phyloP scores from a whole-genome alignment of 2,888 invertebrate genomes.

The Therioaphis trifolii region DNA sequence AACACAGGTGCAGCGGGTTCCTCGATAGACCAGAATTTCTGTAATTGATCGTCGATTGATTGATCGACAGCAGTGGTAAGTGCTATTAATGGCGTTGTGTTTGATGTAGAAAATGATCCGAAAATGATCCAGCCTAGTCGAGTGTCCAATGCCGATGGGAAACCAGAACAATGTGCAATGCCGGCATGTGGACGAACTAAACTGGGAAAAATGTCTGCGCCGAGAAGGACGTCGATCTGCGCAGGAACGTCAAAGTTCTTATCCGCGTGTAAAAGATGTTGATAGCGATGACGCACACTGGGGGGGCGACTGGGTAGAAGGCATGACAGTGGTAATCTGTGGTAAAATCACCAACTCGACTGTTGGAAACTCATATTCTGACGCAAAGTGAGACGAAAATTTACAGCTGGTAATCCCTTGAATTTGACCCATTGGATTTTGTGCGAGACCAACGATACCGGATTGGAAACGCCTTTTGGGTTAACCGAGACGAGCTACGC shows the following conservation, averaged over 20 bases:
- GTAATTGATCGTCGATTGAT: not conserved
- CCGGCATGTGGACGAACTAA: not conserved
- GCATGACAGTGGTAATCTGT: slow-evolving; percentile 7
- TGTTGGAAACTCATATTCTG: not conserved
- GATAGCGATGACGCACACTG: not conserved
- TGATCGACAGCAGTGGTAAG: not conserved
- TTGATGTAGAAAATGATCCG: not conserved
- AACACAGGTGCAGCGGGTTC: not conserved
- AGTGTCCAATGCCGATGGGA: not conserved
- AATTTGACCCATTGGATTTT: not conserved
- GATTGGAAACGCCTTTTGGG: not conserved
- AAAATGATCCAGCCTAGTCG: slow-evolving; percentile 20
- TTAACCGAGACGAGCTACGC: not conserved
- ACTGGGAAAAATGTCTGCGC: not conserved
- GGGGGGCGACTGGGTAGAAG: not conserved
- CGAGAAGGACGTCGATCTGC: not conserved
- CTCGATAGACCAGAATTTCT: not conserved
- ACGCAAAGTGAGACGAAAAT: not conserved
- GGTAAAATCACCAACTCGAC: not conserved
- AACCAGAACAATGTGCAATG: not conserved
- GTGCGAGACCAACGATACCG: not conserved
- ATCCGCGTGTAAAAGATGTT: not conserved
- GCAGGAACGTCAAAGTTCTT: not conserved
- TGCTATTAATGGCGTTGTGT: not conserved
- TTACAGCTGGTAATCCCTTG: not conserved